Evolutionary conservation across 1,140 invertebrate species (phyloP), one percentile per base, ranked within the genome.

Genomic region (Argopecten irradians): DNA sequence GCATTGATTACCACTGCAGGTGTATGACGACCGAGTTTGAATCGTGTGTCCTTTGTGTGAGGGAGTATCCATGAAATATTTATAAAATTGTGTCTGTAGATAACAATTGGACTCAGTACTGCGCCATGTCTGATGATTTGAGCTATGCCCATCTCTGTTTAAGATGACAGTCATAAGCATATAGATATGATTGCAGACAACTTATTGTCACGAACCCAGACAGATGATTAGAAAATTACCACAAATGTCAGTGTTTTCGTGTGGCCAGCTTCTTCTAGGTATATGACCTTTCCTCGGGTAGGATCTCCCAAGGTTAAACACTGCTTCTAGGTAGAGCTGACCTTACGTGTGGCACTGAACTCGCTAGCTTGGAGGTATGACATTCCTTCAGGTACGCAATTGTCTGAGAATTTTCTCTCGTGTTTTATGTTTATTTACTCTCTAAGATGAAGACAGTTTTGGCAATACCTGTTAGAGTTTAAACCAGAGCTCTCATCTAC

Each of bases 111-210:
- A 71, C 28, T 16, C n/a, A 28, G 22, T 71, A 71, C 55, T 46
- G 14, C 13, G 19, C 43, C 22, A 71, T 71, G 55, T 71, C 5
- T 1, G n/a, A 71, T 71, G 55, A 71, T 71, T 16, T 71, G 55
- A 71, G 55, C 55, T 16, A 28, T 71, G 55, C 22, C 14, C 16
- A 71, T 71, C 55, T 28, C 22, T 55, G n/a, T 71, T 28, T 28
- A 71, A 71, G 55, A 71, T 71, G 55, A 71, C 55, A 71, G 55
- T 71, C 55, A 71, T 71, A 71, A 71, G 55, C 22, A 28, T 71
- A 71, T 71, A n/a, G 28, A 71, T 71, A 71, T 71, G 55, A 46
- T 71, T 71, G 55, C 55, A 71, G 55, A 71, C 55, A 71, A 71
- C 55, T 71, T 71, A 71, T 71, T 71, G 55, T n/a, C 55, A 71